Evolutionary conservation across 2,888 invertebrate genomes (phyloP), one percentile per base, ranked within the genome.

Genomic region (Nomada goodeniana): DNA sequence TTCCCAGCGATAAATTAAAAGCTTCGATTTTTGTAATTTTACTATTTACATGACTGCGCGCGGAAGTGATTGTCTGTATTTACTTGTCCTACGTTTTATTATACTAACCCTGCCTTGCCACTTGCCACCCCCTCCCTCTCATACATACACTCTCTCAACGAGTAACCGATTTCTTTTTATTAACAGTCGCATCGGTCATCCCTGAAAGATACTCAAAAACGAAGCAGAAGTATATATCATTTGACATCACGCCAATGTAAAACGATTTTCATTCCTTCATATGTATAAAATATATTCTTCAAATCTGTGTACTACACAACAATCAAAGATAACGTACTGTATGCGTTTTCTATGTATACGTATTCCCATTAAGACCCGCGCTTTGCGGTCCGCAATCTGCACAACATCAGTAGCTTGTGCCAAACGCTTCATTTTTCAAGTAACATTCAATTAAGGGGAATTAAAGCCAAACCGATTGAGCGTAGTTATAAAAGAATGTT

Each of bases 1-100:
- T 64, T 52, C 10, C 60, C 13, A 20, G 69, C 26, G 44, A 52
- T 76, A 82, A 82, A 57, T 73, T 75, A 63, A 59, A 79, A 86
- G 53, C 57, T 63, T 69, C 44, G n/a, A 42, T 63, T 29, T 47
- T 10, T 64, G 61, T 65, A 73, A 85, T 61, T 80, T 76, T 72
- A 69, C 76, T 83, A 87, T 77, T 69, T 82, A 69, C 69, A 78
- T 75, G 64, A 71, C 26, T 71, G 77, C n/a, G 70, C 74, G 50
- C 10, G 60, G 29, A 80, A 70, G 81, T 86, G 81, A 84, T 84
- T 80, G 84, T 87, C 81, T 60, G 67, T 63, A 64, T 72, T 71
- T 55, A 60, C 72, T 68, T 13, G 64, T 57, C 47, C 50, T 70
- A 81, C 68, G 18, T 42, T 29, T 72, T 71, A 65, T 63, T 50